These are phyloP conservation scores for Amblyraja radiata DNA, from an alignment of 2,797 vertebrate genomes.

Conservation along the genomic window DNA sequence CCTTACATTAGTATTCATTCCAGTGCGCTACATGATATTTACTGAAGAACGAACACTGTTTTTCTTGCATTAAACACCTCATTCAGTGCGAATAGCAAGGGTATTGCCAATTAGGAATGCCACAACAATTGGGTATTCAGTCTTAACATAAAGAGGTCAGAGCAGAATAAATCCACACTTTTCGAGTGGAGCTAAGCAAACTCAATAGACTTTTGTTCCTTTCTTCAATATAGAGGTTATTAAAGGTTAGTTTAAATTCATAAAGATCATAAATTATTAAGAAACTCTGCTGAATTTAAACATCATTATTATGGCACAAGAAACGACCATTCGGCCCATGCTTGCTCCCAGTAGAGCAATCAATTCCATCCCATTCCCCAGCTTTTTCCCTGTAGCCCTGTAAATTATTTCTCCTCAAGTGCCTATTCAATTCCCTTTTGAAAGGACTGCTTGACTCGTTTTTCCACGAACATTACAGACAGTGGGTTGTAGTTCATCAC, in stretches of 20 bases:
- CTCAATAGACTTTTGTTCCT: constrained; percentile 30
- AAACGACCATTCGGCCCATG: no score
- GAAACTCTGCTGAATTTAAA: not conserved
- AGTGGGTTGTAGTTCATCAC: no score
- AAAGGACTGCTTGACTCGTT: no score
- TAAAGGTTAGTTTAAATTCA: constrained; percentile 1
- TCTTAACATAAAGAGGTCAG: not conserved
- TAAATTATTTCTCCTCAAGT: no score
- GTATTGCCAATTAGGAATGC: constrained; percentile 33
- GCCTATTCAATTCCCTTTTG: no score
- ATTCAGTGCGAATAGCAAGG: constrained; percentile 16
- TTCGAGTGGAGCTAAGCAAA: constrained; percentile 8
- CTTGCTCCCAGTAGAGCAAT: no score
- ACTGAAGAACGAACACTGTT: constrained; percentile 30
- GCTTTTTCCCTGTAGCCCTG: no score
- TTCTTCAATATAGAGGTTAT: not conserved
- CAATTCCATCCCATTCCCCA: no score
- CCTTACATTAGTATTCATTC: constrained; percentile 31
- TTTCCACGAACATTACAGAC: no score
- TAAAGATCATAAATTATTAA: constrained; percentile 20
- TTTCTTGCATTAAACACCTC: constrained; percentile 35
- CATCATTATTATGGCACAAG: not conserved
- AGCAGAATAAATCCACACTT: constrained; percentile 5
- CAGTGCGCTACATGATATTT: constrained; percentile 18
- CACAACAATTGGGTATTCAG: constrained; percentile 33